These are phyloP conservation scores for Pterostichus niger DNA, from an alignment of 2,888 invertebrate genomes.

Conservation along the genomic window DNA sequence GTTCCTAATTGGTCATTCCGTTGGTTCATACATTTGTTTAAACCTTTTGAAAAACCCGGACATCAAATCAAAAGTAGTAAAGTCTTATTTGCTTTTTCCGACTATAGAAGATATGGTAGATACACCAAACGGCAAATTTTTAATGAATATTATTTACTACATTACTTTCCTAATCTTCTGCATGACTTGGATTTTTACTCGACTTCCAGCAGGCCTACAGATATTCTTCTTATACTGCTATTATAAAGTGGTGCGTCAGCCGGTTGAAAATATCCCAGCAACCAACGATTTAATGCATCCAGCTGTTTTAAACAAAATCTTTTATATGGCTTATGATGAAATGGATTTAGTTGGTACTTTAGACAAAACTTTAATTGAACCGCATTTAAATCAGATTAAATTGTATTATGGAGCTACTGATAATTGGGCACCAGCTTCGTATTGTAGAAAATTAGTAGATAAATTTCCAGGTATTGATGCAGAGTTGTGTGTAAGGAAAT, in stretches of 20 bases:
- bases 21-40: constrained; percentile 91
- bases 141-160: constrained; percentile 83
- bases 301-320: constrained; percentile 81
- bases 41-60: constrained; percentile 83
- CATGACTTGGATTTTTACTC: constrained; percentile 78
- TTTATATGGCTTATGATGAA: constrained; percentile 88
- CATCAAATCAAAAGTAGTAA: constrained; percentile 80
- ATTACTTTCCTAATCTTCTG: constrained; percentile 77
- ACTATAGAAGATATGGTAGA: constrained; percentile 91
- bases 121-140: constrained; percentile 85
- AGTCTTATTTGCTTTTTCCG: constrained; percentile 90
- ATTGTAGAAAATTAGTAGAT: constrained; percentile 83
- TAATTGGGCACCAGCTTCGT: constrained; percentile 89
- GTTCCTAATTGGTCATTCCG: constrained; percentile 93
- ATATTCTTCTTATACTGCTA: constrained; percentile 79
- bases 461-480: constrained; percentile 82
- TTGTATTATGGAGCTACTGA: constrained; percentile 90
- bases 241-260: constrained; percentile 79
- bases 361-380: constrained; percentile 81
- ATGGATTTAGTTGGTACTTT: constrained; percentile 86
- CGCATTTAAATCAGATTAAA: constrained; percentile 83
- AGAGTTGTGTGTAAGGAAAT: constrained; percentile 80
- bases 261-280: constrained; percentile 77
- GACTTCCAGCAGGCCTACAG: constrained; percentile 80
- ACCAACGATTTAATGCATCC: constrained; percentile 81